Percentiles rank a stretch among this genome's conserved stretches.
Evolutionary conservation across 2,888 invertebrate genomes (phyloP).

Genomic region (Parasteatoda lunata): DNA sequence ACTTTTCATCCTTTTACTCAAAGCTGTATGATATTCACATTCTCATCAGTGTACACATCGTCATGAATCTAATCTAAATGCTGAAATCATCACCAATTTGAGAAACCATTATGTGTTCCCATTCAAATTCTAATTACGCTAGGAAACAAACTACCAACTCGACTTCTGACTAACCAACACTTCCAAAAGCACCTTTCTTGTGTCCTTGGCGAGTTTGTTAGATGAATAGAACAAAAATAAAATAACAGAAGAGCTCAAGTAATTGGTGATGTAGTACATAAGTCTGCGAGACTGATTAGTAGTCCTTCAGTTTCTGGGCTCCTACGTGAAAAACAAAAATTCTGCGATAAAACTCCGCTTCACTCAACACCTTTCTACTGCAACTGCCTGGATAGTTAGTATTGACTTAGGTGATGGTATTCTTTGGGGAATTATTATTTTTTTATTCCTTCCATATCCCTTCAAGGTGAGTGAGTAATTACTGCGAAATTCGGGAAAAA

Average conservation of each 20-base stretch:
- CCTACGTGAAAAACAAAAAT: slow-evolving; percentile 27
- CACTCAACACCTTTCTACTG: slow-evolving; percentile 59
- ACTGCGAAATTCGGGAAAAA: slow-evolving; percentile 14
- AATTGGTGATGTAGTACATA: slow-evolving; percentile 46
- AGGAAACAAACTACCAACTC: not conserved
- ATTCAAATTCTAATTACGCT: no score
- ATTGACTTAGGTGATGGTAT: slow-evolving; percentile 7
- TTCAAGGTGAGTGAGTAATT: slow-evolving; percentile 23
- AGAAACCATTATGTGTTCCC: no score
- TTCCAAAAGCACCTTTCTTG: slow-evolving; percentile 29
- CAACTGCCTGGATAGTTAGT: not conserved
- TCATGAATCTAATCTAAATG: no score
- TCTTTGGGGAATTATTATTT: slow-evolving; percentile 13
- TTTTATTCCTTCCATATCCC: not conserved
- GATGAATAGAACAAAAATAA: no score
- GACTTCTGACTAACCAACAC: slow-evolving; percentile 27
- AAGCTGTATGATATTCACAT: no score
- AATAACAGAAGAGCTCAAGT: slow-evolving; percentile 20
- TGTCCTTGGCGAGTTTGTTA: slow-evolving; percentile 6
- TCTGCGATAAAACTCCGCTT: slow-evolving; percentile 42
- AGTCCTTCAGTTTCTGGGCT: slow-evolving; percentile 30
- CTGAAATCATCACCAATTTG: no score
- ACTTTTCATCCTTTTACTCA: no score
- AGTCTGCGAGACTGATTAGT: slow-evolving; percentile 45
- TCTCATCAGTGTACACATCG: no score